A percentile compares a stretch with the other conserved stretches of the same genome.
Evolutionary conservation across 2,113 vertebrate species (phyloP).

Genomic region (Isurus oxyrinchus): DNA sequence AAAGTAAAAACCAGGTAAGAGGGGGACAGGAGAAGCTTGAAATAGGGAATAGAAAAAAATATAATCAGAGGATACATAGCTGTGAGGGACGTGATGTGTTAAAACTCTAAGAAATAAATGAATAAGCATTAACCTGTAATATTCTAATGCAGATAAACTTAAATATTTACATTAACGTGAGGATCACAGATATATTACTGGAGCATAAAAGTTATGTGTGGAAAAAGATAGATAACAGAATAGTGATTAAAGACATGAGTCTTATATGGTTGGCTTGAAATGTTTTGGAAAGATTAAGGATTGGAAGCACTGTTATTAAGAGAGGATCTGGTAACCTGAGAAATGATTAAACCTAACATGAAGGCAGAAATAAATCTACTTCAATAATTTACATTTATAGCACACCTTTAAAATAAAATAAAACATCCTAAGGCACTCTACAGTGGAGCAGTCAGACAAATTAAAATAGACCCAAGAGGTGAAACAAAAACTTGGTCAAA

Average conservation of each 20-base stretch:
- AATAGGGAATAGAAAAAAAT: background rate
- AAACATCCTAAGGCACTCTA: background rate
- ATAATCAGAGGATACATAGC: background rate
- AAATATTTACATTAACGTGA: slow-evolving; percentile 32
- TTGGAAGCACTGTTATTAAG: background rate
- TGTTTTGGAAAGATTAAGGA: slow-evolving; percentile 29
- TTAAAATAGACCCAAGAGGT: background rate
- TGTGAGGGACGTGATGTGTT: slow-evolving; percentile 1
- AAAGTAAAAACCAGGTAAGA: background rate
- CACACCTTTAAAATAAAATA: background rate
- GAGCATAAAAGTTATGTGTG: slow-evolving; percentile 21
- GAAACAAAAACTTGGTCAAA: background rate
- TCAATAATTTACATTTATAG: slow-evolving; percentile 5
- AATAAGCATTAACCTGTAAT: background rate
- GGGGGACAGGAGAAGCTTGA: background rate
- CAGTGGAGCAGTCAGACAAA: background rate
- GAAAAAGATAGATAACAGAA: background rate
- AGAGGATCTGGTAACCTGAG: background rate
- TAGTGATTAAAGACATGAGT: slow-evolving; percentile 20
- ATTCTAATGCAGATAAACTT: background rate
- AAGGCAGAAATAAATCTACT: slow-evolving; percentile 4
- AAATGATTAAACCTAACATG: background rate
- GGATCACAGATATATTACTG: slow-evolving; percentile 17
- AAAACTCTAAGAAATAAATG: slow-evolving; percentile 25
- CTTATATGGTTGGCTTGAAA: slow-evolving; percentile 16